Evolutionary conservation across 64 coral and sea anemone species (phyloP).

Genomic region (Acropora tenuis): DNA sequence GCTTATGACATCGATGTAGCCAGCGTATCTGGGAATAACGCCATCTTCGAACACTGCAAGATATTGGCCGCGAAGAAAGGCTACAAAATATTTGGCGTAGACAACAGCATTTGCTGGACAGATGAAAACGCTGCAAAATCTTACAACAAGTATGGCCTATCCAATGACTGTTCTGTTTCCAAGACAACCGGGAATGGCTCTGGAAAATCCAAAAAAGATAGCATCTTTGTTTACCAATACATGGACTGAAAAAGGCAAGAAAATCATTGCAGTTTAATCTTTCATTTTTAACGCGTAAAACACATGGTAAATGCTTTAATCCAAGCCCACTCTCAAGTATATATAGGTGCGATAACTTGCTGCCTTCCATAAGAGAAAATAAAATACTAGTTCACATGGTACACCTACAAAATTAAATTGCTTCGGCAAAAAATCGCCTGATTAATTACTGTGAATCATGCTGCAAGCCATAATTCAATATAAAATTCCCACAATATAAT

Average conservation of each 20-base stretch:
- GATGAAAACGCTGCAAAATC: neutral
- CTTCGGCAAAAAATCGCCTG: too few relatives aligned
- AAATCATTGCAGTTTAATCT: neutral
- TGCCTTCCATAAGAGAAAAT: too few relatives aligned
- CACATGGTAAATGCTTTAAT: too few relatives aligned
- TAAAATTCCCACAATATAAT: too few relatives aligned
- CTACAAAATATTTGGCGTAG: constrained; percentile 6
- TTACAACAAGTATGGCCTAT: neutral
- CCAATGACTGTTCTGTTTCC: neutral
- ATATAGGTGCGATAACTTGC: too few relatives aligned
- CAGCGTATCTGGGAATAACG: neutral
- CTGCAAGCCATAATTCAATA: too few relatives aligned
- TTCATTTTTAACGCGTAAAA: too few relatives aligned
- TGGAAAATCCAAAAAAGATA: neutral
- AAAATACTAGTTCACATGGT: too few relatives aligned
- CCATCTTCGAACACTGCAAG: neutral
- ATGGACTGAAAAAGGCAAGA: neutral
- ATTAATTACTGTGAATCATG: too few relatives aligned
- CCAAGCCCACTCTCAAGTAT: too few relatives aligned
- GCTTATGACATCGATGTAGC: neutral
- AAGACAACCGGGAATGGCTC: neutral
- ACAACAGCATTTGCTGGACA: neutral
- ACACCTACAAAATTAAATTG: too few relatives aligned
- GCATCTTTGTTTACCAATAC: constrained; percentile 21
- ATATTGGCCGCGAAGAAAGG: neutral